A percentile compares a stretch with the other conserved stretches of the same genome.
These are phyloP conservation scores for Brachionus rotundiformis DNA, from an alignment of 1,140 invertebrate genomes.

Conservation along the genomic window DNA sequence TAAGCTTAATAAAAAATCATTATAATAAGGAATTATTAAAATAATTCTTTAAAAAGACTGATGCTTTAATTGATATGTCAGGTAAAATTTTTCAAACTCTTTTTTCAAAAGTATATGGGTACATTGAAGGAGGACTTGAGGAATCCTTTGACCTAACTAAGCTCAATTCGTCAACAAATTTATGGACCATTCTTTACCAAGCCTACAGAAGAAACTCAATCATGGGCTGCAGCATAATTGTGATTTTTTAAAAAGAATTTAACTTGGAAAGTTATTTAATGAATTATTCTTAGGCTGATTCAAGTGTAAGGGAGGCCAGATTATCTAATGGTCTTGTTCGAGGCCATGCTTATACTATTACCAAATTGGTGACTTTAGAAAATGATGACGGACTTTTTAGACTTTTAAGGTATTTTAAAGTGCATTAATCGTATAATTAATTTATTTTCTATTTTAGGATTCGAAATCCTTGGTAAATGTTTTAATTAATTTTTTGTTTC, in stretches of 20 bases:
- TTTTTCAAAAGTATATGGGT: slow-evolving; percentile 1
- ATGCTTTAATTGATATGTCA: slow-evolving; percentile 60
- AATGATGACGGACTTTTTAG: neutral
- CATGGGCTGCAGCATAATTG: slow-evolving; percentile 93
- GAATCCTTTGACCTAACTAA: slow-evolving; percentile 82
- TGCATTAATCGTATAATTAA: neutral
- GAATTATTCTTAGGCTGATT: slow-evolving; percentile 58
- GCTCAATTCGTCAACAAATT: neutral
- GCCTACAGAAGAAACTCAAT: slow-evolving; percentile 87
- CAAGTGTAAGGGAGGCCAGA: slow-evolving; percentile 74
- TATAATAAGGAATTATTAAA: neutral
- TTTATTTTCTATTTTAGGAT: slow-evolving; percentile 71
- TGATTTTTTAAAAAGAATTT: neutral
- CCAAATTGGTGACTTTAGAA: slow-evolving; percentile 69
- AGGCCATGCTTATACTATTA: slow-evolving; percentile 92
- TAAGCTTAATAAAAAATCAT: slow-evolving; percentile 32
- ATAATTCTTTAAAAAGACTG: slow-evolving; percentile 54
- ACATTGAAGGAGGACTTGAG: slow-evolving; percentile 67
- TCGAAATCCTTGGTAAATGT: slow-evolving; percentile 84
- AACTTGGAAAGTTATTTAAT: neutral
- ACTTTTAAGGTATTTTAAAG: slow-evolving; percentile 21
- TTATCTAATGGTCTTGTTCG: slow-evolving; percentile 82
- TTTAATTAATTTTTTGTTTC: neutral
- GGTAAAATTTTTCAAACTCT: slow-evolving; percentile 53
- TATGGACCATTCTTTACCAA: slow-evolving; percentile 66